Base-by-base conservation (phyloP, 2,797 vertebrate genomes). In the Melanotaenia nigrans region DNA sequence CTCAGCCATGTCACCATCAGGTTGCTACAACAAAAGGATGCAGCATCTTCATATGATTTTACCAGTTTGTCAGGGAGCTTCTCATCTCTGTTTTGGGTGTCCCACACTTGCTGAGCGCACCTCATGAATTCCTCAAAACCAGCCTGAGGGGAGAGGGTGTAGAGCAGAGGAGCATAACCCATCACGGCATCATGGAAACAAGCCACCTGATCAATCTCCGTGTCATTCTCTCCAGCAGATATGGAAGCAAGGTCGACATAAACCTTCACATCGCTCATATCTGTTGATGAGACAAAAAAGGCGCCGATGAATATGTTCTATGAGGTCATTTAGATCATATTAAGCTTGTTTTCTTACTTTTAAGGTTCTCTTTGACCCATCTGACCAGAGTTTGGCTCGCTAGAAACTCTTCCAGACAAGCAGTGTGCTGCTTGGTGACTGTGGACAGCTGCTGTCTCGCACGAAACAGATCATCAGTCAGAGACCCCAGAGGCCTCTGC, bases 221-320 rank as follows among this genome's bases (percentile, higher is more conserved):
- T 58, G 85, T 93, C 94, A 0, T 94, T 94, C 83, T 95, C 94
- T 67, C 94, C 94, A 0, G 91, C 94, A 33, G 93, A 95, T 72
- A 95, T 95, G 1, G 90, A 88, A 0, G 94, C 93, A 65, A 95
- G 84, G 0, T 95, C 95, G 11, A 94, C 94, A 47, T 95, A 95
- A 6, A 93, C 83, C 30, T 95, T 93, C 75, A 95, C 82, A 0
- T 95, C 93, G 0, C 89, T 93, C 85, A 93, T 88, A 36, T 78
- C 94, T 95, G 77, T 61, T 1, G 9, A 66, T 22, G 1, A 25
- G 55, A 55, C n/a, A n/a, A n/a, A 55, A n/a, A 35, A 30, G n/a
- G 30, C 76, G 20, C 1, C 30, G 12, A 0, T 7, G 1, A 0
- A 2, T 3, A 16, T 62, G 1, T 22, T 42, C 20, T 64, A 28